These are phyloP conservation scores for Caenorhabditis sinica DNA, from an alignment of 2,888 invertebrate genomes.

Conservation along the genomic window DNA sequence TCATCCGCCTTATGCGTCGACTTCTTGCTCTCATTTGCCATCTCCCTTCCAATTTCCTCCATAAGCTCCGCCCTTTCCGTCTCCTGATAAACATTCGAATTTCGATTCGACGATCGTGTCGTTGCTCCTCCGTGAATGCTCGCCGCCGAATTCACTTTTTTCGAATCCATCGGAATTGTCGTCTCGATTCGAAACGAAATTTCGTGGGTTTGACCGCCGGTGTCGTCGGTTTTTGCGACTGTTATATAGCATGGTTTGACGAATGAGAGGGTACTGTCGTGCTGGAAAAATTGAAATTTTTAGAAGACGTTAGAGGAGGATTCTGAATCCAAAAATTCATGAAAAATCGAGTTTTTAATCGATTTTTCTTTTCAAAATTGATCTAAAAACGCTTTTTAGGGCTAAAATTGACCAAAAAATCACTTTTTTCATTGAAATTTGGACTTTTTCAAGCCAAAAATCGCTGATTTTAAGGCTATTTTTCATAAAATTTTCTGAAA, in stretches of 20 bases:
- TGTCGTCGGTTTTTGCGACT: conserved; percentile 12
- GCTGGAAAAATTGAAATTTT: conserved; percentile 16
- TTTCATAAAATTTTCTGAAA: too few species aligned
- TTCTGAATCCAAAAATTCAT: too few species aligned
- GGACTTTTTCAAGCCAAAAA: too few species aligned
- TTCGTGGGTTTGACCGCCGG: not conserved
- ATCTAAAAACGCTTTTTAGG: too few species aligned
- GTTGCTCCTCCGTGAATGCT: conserved; percentile 45
- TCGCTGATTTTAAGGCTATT: too few species aligned
- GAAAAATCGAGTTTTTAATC: too few species aligned
- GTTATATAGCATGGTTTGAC: conserved; percentile 38
- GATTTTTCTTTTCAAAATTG: too few species aligned
- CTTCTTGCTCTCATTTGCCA: conserved; percentile 7
- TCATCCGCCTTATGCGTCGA: conserved; percentile 1
- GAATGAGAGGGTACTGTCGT: conserved; percentile 20
- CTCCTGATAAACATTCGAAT: conserved; percentile 25
- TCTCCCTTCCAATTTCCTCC: conserved; percentile 5
- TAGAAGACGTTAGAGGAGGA: too few species aligned
- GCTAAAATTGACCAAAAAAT: too few species aligned
- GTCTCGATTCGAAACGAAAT: conserved; percentile 42
- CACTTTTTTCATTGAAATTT: too few species aligned
- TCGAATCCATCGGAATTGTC: conserved; percentile 5
- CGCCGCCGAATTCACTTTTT: conserved; percentile 37
- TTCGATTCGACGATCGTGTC: conserved; percentile 29
- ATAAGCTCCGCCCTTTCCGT: not conserved